A percentile compares a stretch with the other conserved stretches of the same genome.
These are phyloP conservation scores for Lacerta viridis DNA, from an alignment of 2,797 vertebrate species.

Conservation along the genomic window DNA sequence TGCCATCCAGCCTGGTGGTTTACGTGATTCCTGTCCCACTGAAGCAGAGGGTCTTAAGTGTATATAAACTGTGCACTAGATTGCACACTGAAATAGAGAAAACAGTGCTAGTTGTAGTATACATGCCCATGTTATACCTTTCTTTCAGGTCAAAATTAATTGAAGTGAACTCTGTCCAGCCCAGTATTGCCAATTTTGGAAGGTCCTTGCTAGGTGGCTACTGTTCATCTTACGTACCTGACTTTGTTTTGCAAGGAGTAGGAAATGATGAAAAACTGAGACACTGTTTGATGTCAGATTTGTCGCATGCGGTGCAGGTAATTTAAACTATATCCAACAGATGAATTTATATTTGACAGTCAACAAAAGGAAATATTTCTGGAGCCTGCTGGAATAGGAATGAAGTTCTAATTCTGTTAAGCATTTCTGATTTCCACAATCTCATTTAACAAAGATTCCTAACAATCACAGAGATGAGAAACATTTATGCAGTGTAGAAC, in stretches of 20 bases:
- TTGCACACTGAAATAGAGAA: conserved; percentile 34
- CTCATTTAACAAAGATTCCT: conserved; percentile 24
- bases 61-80: background rate
- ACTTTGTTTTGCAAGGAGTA: conserved; percentile 97
- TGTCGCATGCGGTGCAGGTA: conserved; percentile 97
- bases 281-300: conserved; percentile 91
- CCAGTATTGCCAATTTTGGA: conserved; percentile 96
- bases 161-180: conserved; percentile 93
- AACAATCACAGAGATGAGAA: background rate
- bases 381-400: conserved; percentile 46
- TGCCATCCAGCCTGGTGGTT: background rate
- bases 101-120: conserved; percentile 49
- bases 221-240: conserved; percentile 96
- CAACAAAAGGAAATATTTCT: conserved; percentile 67
- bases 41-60: background rate
- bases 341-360: conserved; percentile 64
- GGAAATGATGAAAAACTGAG: conserved; percentile 93
- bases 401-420: background rate
- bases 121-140: conserved; percentile 58
- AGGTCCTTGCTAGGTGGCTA: conserved; percentile 97
- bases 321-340: conserved; percentile 68
- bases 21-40: background rate
- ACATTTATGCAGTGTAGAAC: background rate
- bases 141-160: conserved; percentile 90
- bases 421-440: conserved; percentile 12